phyloP scores from a whole-genome alignment of 2,797 vertebrate species.

The Aratinga solstitialis region DNA sequence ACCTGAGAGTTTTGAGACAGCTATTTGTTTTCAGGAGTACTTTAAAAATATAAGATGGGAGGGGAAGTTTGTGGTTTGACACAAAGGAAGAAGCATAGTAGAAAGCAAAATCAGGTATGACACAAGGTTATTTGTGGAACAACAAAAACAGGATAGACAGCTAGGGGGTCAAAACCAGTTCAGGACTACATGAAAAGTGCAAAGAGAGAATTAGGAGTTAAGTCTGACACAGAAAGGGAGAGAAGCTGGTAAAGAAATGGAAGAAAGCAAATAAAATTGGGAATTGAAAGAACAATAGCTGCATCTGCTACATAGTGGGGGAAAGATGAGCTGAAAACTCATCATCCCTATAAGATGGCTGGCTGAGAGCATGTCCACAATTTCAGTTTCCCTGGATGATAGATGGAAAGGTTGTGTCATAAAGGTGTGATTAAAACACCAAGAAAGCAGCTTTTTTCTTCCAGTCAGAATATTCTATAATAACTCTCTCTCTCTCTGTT shows the following conservation, averaged over 20 bases:
- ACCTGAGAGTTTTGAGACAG: not conserved
- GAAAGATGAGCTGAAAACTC: constrained; percentile 1
- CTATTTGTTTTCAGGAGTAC: not conserved
- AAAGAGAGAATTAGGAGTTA: not conserved
- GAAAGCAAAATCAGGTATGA: not conserved
- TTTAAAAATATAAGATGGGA: not conserved
- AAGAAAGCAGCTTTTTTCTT: not conserved
- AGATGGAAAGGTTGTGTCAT: not conserved
- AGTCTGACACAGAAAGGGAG: not conserved
- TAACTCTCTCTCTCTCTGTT: not conserved
- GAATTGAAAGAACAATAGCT: not conserved
- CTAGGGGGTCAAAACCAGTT: not conserved
- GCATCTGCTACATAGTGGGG: not conserved
- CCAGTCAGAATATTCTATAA: not conserved
- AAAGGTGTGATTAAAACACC: not conserved
- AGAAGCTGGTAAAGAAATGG: not conserved
- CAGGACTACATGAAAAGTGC: not conserved
- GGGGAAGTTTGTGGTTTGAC: not conserved
- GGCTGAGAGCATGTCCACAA: not conserved
- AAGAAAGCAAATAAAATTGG: not conserved
- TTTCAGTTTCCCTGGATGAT: not conserved
- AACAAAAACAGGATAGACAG: not conserved
- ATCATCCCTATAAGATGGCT: not conserved
- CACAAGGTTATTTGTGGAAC: not conserved
- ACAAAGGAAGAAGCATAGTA: not conserved